phyloP scores from a whole-genome alignment of 2,797 vertebrate genomes.

The Enteromius fasciolatus region DNA sequence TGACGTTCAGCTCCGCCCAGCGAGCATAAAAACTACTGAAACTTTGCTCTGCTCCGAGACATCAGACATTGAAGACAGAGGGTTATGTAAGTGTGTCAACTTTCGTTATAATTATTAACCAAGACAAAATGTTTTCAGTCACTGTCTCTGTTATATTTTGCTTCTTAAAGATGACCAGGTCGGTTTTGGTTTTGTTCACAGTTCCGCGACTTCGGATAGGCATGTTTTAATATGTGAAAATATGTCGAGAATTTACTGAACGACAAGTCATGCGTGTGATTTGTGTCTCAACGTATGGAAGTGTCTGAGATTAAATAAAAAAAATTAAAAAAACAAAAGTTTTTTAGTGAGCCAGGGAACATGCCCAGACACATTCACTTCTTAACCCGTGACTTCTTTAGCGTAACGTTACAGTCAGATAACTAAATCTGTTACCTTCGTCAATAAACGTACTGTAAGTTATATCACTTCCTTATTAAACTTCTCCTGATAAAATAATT shows the following conservation, averaged over 20 bases:
- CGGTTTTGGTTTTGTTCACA: not conserved
- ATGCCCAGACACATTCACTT: constrained; percentile 8
- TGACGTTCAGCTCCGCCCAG: not conserved
- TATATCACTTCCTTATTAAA: not conserved
- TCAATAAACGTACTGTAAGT: not conserved
- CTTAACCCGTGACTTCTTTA: too few relatives aligned
- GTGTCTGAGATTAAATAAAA: too few relatives aligned
- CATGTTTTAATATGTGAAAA: not conserved
- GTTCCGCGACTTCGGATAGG: not conserved
- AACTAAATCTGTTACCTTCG: not conserved
- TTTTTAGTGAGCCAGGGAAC: not conserved
- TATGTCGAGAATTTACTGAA: not conserved
- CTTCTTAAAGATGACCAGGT: not conserved
- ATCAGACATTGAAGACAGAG: accelerated
- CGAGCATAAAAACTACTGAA: not conserved
- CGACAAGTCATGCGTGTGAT: not conserved
- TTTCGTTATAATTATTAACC: not conserved
- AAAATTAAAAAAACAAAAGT: not conserved
- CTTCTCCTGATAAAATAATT: not conserved
- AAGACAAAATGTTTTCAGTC: not conserved
- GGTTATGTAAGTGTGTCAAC: constrained; percentile 22
- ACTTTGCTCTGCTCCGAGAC: accelerated
- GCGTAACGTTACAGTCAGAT: too few relatives aligned
- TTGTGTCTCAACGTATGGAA: not conserved
- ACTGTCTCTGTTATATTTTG: not conserved